Conservation (phyloP, 2,888 invertebrate genomes). For the Drosophila phalerata region DNA sequence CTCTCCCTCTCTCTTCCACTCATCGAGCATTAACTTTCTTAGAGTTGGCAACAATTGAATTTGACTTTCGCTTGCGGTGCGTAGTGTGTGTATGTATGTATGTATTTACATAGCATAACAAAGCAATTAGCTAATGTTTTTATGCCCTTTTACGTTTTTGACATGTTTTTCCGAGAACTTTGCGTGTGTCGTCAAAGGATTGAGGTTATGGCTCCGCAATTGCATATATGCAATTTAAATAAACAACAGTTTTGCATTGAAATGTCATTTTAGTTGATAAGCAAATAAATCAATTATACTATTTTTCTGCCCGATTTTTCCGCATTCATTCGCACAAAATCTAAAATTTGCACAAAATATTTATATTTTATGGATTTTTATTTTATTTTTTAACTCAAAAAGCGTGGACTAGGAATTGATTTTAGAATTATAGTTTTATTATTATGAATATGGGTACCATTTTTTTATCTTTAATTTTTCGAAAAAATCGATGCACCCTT, state of each 20-base stretch:
- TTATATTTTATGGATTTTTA: no score
- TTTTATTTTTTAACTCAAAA: no score
- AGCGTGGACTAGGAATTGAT: no score
- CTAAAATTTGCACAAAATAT: no score
- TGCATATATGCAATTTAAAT: conserved; percentile 28
- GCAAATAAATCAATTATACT: background rate
- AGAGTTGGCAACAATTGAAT: conserved; percentile 1
- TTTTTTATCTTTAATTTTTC: no score
- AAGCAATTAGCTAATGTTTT: conserved; percentile 58
- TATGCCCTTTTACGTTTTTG: conserved; percentile 14
- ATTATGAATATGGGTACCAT: no score
- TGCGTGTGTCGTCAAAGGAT: conserved; percentile 29
- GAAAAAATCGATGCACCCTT: no score
- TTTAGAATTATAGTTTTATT: no score
- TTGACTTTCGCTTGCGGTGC: conserved; percentile 3
- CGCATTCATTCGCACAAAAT: no score
- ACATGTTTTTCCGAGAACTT: conserved; percentile 34
- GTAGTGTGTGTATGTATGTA: background rate
- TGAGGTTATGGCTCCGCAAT: conserved; percentile 24
- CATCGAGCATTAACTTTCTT: conserved; percentile 1
- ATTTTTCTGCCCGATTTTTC: background rate
- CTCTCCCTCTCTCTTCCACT: background rate
- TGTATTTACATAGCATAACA: conserved; percentile 4
- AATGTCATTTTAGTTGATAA: conserved; percentile 2
- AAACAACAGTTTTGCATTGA: background rate